Evolutionary conservation across 2,888 invertebrate genomes (phyloP).

Genomic region (Ramazzottius varieornatus): DNA sequence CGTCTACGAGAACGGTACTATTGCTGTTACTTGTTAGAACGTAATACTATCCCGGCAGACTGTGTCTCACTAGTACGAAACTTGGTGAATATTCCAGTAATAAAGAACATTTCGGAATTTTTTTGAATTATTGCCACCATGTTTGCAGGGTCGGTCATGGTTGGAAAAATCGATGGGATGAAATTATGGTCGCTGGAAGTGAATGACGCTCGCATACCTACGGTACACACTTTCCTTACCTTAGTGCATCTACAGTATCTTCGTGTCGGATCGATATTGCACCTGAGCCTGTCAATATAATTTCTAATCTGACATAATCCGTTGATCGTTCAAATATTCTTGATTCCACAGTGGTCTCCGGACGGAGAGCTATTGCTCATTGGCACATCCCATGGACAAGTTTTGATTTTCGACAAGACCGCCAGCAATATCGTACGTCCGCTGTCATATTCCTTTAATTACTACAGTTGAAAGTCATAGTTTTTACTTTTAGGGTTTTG

Average conservation of each 20-base stretch:
- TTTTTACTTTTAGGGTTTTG: neutral
- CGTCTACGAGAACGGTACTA: neutral
- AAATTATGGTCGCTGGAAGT: neutral
- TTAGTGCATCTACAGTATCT: too few relatives aligned
- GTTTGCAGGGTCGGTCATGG: neutral
- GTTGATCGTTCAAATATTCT: too few relatives aligned
- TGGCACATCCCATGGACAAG: neutral
- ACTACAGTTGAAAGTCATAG: neutral
- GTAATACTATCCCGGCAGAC: neutral
- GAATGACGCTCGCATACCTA: neutral
- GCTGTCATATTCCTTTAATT: neutral
- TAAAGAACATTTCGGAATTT: too few relatives aligned
- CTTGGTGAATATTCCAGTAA: too few relatives aligned
- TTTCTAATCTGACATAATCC: neutral
- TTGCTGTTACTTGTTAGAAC: neutral
- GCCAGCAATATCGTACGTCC: neutral
- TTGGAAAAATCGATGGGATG: slow-evolving; percentile 2
- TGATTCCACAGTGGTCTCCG: neutral
- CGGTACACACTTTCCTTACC: neutral
- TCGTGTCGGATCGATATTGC: too few relatives aligned
- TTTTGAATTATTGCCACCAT: too few relatives aligned
- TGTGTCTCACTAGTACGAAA: neutral
- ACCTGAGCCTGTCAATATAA: too few relatives aligned
- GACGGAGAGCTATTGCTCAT: neutral
- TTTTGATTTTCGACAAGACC: neutral